Conservation (phyloP, 2,797 vertebrate genomes). For the Selene dorsalis region DNA sequence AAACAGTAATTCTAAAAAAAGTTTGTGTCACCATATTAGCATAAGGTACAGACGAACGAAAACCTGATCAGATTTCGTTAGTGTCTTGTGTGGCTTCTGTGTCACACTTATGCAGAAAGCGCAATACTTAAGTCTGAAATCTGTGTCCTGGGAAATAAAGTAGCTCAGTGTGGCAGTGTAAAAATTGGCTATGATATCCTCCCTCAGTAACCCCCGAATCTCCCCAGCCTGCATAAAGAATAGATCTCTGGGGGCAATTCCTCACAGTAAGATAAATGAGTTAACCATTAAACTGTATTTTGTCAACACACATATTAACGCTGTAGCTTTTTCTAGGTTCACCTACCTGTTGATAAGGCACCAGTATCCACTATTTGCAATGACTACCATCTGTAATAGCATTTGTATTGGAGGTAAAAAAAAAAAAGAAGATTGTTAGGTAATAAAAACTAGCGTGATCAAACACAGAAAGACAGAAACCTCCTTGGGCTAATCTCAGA, state of each 20-base stretch:
- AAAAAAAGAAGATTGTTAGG: not conserved
- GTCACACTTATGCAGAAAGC: conserved; percentile 38
- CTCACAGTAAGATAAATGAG: conserved; percentile 59
- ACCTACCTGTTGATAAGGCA: conserved; percentile 52
- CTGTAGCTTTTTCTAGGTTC: conserved; percentile 38
- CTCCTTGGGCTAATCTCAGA: conserved; percentile 29
- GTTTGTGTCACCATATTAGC: conserved; percentile 18
- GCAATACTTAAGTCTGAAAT: conserved; percentile 43
- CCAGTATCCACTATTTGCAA: conserved; percentile 40
- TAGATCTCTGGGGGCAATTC: conserved; percentile 55
- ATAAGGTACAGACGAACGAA: conserved; percentile 8
- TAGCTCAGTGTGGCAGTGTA: conserved; percentile 37
- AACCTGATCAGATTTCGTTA: conserved; percentile 22
- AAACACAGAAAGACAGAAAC: conserved; percentile 32
- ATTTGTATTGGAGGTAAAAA: conserved; percentile 35
- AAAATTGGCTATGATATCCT: conserved; percentile 59
- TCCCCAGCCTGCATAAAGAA: conserved; percentile 46
- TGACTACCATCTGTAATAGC: conserved; percentile 31
- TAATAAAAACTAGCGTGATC: conserved; percentile 43
- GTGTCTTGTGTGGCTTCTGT: conserved; percentile 18
- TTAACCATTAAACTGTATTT: conserved; percentile 53
- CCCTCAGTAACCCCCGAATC: conserved; percentile 35
- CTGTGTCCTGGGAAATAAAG: conserved; percentile 56
- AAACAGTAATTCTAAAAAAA: conserved; percentile 42
- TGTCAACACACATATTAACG: conserved; percentile 45